Conservation (phyloP, 2,113 vertebrate genomes). For the Melospiza georgiana region DNA sequence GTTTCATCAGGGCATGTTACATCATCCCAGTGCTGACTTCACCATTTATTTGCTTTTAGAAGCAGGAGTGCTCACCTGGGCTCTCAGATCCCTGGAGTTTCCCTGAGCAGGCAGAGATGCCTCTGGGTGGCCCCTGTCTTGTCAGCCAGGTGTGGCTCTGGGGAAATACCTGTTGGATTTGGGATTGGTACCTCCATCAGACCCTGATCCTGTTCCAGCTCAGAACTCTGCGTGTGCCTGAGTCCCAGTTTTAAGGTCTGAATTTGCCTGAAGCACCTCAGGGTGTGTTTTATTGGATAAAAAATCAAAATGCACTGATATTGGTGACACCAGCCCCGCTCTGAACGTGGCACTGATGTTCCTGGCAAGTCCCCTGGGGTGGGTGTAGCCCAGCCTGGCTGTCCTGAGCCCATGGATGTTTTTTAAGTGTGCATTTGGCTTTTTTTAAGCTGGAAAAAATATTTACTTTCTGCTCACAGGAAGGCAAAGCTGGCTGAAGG, state of each 20-base stretch:
- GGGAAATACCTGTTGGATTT: neutral
- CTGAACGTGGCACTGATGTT: rapidly evolving
- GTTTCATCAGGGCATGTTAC: rapidly evolving
- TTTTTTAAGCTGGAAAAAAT: neutral
- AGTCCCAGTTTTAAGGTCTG: neutral
- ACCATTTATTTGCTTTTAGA: neutral
- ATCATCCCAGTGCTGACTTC: neutral
- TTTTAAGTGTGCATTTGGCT: neutral
- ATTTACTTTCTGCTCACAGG: neutral
- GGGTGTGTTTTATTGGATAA: neutral
- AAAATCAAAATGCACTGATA: neutral
- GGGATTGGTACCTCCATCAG: neutral
- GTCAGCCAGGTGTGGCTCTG: neutral
- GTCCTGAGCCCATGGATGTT: neutral
- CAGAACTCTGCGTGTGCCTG: rapidly evolving
- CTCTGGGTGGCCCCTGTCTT: rapidly evolving
- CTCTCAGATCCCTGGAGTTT: neutral
- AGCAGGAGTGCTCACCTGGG: neutral
- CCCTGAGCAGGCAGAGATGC: neutral
- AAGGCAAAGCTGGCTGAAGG: neutral
- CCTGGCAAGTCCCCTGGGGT: neutral
- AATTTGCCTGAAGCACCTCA: neutral
- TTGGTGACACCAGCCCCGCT: rapidly evolving
- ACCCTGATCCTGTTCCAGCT: neutral
- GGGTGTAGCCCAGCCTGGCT: neutral